Percentiles rank a stretch among this genome's conserved stretches.
phyloP scores from a whole-genome alignment of 2,113 vertebrate genomes.

The Sebastes fasciatus region DNA sequence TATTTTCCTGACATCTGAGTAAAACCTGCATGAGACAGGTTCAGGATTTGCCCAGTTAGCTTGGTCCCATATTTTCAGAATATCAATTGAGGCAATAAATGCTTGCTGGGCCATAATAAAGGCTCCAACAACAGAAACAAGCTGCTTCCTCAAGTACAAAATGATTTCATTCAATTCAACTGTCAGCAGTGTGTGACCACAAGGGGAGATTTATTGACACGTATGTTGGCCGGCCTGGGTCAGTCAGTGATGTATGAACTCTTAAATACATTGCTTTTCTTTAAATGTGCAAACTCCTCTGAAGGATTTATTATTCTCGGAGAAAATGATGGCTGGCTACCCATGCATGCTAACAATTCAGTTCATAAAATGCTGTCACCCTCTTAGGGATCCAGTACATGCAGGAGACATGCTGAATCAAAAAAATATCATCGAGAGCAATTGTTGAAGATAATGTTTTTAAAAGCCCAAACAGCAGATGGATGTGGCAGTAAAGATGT shows the following conservation, averaged over 20 bases:
- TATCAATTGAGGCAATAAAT: conserved; percentile 25
- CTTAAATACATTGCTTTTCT: conserved; percentile 16
- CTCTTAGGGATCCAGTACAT: background rate
- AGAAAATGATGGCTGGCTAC: background rate
- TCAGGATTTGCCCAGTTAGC: conserved; percentile 29
- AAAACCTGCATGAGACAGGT: conserved; percentile 24
- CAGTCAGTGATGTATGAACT: conserved; percentile 26
- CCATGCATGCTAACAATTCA: background rate
- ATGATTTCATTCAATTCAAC: conserved; percentile 32
- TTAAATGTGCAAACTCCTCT: conserved; percentile 4
- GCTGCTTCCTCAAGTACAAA: conserved; percentile 19
- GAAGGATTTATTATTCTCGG: conserved; percentile 1
- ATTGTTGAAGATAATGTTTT: background rate
- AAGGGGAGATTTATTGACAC: conserved; percentile 15
- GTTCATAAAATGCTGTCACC: background rate
- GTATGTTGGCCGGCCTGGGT: background rate
- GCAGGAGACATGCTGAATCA: background rate
- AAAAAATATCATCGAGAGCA: background rate
- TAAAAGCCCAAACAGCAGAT: background rate
- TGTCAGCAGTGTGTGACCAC: conserved; percentile 11
- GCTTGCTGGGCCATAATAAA: conserved; percentile 13
- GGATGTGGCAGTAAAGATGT: background rate
- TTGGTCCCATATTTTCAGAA: conserved; percentile 22
- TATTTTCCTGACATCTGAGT: background rate
- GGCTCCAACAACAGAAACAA: conserved; percentile 5